Evolutionary conservation across 1,140 invertebrate genomes (phyloP).

Genomic region (Calephelis virginiensis): DNA sequence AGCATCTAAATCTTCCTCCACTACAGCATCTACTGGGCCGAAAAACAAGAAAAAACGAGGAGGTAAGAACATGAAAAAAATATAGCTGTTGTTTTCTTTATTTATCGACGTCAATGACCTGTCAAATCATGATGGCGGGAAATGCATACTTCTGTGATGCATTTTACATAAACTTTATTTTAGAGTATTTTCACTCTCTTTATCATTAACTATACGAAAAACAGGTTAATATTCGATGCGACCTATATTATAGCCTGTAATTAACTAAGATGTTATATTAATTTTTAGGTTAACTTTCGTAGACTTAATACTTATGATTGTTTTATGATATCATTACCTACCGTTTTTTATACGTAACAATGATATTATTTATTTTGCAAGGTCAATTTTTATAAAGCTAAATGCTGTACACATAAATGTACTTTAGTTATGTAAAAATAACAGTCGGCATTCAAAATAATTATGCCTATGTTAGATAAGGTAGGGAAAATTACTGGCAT

Average conservation of each 20-base stretch:
- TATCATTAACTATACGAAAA: slow-evolving; percentile 23
- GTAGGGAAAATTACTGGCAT: slow-evolving; percentile 20
- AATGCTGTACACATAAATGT: too few relatives aligned
- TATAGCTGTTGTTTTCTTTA: slow-evolving; percentile 71
- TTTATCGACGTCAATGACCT: slow-evolving; percentile 74
- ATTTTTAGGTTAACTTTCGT: slow-evolving; percentile 50
- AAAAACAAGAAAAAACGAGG: slow-evolving; percentile 75
- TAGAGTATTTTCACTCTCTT: background rate
- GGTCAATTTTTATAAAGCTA: background rate
- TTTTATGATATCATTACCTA: background rate
- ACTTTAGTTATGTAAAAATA: background rate
- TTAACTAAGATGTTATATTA: too few relatives aligned
- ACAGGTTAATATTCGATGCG: slow-evolving; percentile 25
- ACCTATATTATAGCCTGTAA: too few relatives aligned
- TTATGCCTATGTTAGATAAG: slow-evolving; percentile 17
- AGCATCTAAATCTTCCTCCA: slow-evolving; percentile 62
- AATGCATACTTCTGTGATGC: slow-evolving; percentile 28
- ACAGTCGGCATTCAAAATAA: background rate
- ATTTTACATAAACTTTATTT: background rate
- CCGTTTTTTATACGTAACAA: background rate
- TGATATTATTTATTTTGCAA: background rate
- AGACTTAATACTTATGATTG: slow-evolving; percentile 15
- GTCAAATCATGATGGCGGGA: slow-evolving; percentile 75
- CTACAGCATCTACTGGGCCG: slow-evolving; percentile 50
- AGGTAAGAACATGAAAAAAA: slow-evolving; percentile 52